Conservation (phyloP, 2,113 vertebrate species). For the Odocoileus hemionus region DNA sequence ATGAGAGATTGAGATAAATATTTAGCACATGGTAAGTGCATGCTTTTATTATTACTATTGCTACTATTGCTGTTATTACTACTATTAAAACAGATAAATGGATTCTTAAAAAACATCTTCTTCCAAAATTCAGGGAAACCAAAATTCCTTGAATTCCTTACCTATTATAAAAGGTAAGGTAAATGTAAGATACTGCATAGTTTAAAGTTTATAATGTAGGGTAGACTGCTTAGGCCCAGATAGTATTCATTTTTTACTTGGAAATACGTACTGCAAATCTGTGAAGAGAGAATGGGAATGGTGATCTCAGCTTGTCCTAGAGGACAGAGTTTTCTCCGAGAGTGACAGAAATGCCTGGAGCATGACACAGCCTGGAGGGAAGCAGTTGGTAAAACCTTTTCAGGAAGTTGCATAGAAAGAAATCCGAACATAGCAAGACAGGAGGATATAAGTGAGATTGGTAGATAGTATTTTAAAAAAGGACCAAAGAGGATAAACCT, state of each 20-base stretch:
- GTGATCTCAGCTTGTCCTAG: not conserved
- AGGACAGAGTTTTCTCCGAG: not conserved
- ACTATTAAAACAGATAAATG: not conserved
- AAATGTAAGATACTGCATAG: not conserved
- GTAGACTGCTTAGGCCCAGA: not conserved
- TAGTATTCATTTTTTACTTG: conserved; percentile 1
- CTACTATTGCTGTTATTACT: not conserved
- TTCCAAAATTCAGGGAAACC: not conserved
- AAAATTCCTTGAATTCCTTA: not conserved
- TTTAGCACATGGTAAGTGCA: not conserved
- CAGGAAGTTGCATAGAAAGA: not conserved
- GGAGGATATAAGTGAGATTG: not conserved
- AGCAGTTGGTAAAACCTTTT: not conserved
- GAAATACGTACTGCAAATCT: not conserved
- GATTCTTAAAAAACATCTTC: not conserved
- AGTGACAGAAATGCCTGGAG: not conserved
- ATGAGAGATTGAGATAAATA: not conserved
- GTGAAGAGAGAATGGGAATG: not conserved
- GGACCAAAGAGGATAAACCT: not conserved
- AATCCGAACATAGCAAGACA: not conserved
- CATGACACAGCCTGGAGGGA: not conserved
- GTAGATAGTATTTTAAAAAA: not conserved
- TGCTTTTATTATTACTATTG: not conserved
- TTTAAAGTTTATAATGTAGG: not conserved
- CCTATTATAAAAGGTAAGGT: not conserved